Evolutionary conservation across 2,113 vertebrate species (phyloP), one percentile per base, ranked within the genome.

Genomic region (Siniperca chuatsi): DNA sequence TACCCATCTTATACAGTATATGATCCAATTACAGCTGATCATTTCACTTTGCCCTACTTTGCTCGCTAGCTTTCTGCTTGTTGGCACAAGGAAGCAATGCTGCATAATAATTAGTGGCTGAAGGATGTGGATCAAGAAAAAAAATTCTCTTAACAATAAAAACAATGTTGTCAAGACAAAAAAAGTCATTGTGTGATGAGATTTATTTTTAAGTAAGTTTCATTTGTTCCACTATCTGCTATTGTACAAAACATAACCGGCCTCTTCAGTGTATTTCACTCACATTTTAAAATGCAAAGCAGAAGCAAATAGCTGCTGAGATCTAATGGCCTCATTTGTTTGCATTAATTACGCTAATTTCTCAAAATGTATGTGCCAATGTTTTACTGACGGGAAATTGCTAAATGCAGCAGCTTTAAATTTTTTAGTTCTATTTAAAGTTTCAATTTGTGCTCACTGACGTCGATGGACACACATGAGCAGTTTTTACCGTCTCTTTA

Each of bases 261-360:
- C 44, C 46, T 54, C 74, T 75, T 83, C 4, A 8, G 40, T 12
- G 21, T 40, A 68, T 58, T 76, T 81, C 52, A 61, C 23, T 78
- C 52, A 44, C 55, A 46, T 69, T 82, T 78, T 48, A 80, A 86
- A 79, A 89, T 81, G 55, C 65, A 73, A 85, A 78, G 64, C 64
- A 73, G 65, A 82, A 25, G 66, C 25, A 1, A 78, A 78, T 37
- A 6, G 20, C 16, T 16, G 50, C 79, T 76, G 74, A 78, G 54
- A 68, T 79, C 58, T 87, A 85, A 82, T 85, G 13, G 42, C 83
- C 61, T 87, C 71, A 73, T 91, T 88, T 82, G 54, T 88, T 87
- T 90, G 50, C 55, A 79, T 85, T 83, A 85, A 81, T 83, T 78
- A 61, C 35, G 42, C 60, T 12, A 21, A 81, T 81, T 58, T 72